Conservation (phyloP, 92 coral and sea anemone species). For the Phenganax subtilis region DNA sequence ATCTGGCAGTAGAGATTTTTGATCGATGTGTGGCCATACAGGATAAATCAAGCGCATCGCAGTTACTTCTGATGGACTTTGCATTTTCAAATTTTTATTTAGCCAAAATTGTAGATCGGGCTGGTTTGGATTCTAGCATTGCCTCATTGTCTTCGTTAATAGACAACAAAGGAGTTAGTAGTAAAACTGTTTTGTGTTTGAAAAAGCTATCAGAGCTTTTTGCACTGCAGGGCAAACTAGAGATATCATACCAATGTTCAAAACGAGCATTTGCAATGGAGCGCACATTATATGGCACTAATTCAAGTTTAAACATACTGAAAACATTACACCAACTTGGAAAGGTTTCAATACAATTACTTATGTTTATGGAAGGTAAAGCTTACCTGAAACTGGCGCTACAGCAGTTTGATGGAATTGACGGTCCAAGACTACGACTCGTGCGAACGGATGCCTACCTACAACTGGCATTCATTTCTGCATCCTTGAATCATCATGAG, state of each 20-base stretch:
- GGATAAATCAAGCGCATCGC: neutral
- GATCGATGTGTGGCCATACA: neutral
- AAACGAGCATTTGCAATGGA: neutral
- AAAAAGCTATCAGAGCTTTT: neutral
- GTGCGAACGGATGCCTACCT: neutral
- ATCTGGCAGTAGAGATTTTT: neutral
- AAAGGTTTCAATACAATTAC: neutral
- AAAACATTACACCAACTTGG: conserved; percentile 7
- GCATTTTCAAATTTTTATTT: conserved; percentile 3
- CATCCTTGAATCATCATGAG: neutral
- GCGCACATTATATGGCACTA: neutral
- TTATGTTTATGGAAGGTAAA: neutral
- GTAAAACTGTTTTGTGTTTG: neutral
- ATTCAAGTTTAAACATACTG: neutral
- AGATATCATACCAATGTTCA: conserved; percentile 1
- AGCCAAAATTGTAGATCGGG: neutral
- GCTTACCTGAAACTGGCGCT: neutral
- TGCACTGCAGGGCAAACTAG: neutral
- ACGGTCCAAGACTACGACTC: neutral
- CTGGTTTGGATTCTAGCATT: neutral
- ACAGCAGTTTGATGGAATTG: neutral
- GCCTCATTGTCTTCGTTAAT: neutral
- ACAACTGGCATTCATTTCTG: neutral
- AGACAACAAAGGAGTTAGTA: conserved; percentile 3
- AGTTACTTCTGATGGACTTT: conserved; percentile 11